Evolutionary conservation across 2,797 vertebrate genomes (phyloP), one percentile per base, ranked within the genome.

Genomic region (Schizothorax lantsangensis): DNA sequence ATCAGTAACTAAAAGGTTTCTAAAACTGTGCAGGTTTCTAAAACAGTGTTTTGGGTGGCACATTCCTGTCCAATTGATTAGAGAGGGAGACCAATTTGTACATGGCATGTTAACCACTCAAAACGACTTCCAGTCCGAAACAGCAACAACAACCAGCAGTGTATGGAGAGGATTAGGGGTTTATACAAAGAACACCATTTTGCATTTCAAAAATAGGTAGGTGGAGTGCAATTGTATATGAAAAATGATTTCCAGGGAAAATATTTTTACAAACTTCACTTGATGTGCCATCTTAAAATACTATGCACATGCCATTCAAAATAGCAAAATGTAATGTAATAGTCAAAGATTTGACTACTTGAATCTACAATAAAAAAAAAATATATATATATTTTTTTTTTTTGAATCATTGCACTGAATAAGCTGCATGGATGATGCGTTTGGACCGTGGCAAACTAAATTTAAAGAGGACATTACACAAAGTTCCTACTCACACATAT

Each of bases 51-150:
- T 72, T 73, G 40, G 40, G 40, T 47, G 43, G 23, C 23, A 45
- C 3, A 30, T 14, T 47, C n/a, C 40, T 47, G n/a, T 47, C 14
- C 71, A 47, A 19, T 47, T 74, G 43, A 17, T 74, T 49, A 74
- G 72, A 74, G n/a, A 9, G 9, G 8, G 4, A 49, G 7, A 9
- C 15, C 45, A 74, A 49, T 74, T 74, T 49, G 72, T 49, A 74
- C n/a, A 49, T 74, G 40, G 71, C 12, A 73, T 73, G 40, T 15
- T 26, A 45, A 73, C 40, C 12, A 45, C 12, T 12, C 43, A 10
- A 74, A 49, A 74, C 30, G n/a, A 74, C 71, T 72, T 45, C 69
- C 40, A 72, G 21, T 71, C 68, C 5, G 21, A 71, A 23, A 71
- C 9, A 2, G 7, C n/a, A 12, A 47, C 23, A 15, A 26, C 23